Evolutionary conservation across 2,888 invertebrate species (phyloP).

Genomic region (Muschampia plurimacula): DNA sequence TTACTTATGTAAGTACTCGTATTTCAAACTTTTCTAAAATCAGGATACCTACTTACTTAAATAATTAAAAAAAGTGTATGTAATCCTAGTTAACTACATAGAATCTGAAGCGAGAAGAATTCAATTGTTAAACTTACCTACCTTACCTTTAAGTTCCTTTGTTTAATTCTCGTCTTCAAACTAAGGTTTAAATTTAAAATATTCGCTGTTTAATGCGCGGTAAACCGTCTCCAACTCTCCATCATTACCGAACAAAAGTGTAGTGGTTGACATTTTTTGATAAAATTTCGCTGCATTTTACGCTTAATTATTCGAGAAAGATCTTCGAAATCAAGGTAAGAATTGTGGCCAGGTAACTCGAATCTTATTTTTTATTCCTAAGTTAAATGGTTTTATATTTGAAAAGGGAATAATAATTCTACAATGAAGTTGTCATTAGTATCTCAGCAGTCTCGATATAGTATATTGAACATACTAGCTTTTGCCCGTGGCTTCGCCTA

Average conservation of each 20-base stretch:
- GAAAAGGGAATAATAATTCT: no score
- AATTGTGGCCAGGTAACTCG: background rate
- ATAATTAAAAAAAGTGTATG: background rate
- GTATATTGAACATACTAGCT: no score
- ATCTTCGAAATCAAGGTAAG: constrained; percentile 1
- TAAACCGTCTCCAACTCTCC: constrained; percentile 15
- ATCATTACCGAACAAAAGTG: constrained; percentile 35
- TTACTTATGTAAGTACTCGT: no score
- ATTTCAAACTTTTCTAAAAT: no score
- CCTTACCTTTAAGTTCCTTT: background rate
- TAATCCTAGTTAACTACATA: background rate
- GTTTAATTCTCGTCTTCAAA: background rate
- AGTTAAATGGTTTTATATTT: no score
- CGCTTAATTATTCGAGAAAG: constrained; percentile 29
- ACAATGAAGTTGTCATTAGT: no score
- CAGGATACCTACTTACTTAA: no score
- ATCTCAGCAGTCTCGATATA: no score
- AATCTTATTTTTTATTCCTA: no score
- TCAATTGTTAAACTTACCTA: background rate
- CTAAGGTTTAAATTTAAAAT: constrained; percentile 24
- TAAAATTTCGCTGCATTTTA: constrained; percentile 33
- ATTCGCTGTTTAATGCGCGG: constrained; percentile 23
- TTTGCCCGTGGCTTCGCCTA: no score
- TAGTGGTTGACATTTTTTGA: constrained; percentile 30
- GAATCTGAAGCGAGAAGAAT: background rate